These are phyloP conservation scores for Leiothrix lutea DNA, from an alignment of 2,113 vertebrate species.

Conservation along the genomic window DNA sequence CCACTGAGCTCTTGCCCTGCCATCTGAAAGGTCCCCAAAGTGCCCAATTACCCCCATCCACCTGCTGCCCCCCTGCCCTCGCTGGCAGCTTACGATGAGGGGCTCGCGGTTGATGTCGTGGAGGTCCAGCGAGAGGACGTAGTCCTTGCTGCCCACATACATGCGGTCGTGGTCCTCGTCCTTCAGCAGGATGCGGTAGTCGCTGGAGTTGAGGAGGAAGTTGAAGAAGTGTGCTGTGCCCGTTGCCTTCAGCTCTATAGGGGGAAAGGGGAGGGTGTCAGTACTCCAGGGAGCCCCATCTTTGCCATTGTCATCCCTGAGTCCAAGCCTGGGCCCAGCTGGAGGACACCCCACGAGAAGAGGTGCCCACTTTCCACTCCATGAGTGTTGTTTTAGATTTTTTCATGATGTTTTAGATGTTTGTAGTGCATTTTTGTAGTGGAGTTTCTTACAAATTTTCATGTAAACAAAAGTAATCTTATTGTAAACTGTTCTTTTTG, in stretches of 20 bases:
- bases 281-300: rapidly evolving
- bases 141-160: slow-evolving; percentile 99
- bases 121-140: slow-evolving; percentile 93
- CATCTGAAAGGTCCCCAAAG: rapidly evolving
- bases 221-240: slow-evolving; percentile 95
- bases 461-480: too few relatives aligned
- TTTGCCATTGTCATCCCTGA: not conserved
- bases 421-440: too few relatives aligned
- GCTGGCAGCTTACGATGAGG: slow-evolving; percentile 84
- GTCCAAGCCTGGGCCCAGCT: not conserved
- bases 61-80: rapidly evolving
- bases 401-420: too few relatives aligned
- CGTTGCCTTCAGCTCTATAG: slow-evolving; percentile 88
- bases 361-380: not conserved
- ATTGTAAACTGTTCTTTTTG: too few relatives aligned
- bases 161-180: slow-evolving; percentile 99
- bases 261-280: not conserved
- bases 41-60: not conserved
- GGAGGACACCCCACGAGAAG: not conserved
- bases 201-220: slow-evolving; percentile 94
- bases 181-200: slow-evolving; percentile 95
- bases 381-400: not conserved
- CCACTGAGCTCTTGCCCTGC: rapidly evolving
- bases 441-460: too few relatives aligned
- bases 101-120: slow-evolving; percentile 99